Evolutionary conservation across 2,113 vertebrate species (phyloP).

Genomic region (Urocynchramus pylzowi): DNA sequence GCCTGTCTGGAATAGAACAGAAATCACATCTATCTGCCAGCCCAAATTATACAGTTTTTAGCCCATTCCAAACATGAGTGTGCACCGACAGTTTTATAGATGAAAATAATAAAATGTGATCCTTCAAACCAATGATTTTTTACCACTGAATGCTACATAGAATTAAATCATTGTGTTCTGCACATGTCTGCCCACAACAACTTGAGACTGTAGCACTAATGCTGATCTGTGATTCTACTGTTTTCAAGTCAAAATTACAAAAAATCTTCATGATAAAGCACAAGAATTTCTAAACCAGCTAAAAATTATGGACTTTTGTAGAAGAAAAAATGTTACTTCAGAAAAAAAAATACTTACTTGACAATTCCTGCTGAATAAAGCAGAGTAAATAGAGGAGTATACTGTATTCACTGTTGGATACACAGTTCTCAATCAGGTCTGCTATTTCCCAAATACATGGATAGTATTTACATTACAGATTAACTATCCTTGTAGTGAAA

Average conservation of each 20-base stretch:
- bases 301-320: not conserved
- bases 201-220: not conserved
- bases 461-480: not conserved
- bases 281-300: not conserved
- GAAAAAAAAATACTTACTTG: not conserved
- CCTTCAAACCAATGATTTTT: not conserved
- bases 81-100: not conserved
- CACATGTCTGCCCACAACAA: not conserved
- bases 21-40: not conserved
- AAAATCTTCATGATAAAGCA: not conserved
- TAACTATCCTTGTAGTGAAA: not conserved
- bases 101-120: not conserved
- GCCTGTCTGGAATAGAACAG: not conserved
- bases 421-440: not conserved
- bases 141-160: not conserved
- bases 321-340: not conserved
- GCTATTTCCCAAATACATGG: not conserved
- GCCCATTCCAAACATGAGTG: not conserved
- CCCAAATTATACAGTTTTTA: not conserved
- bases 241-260: not conserved
- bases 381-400: not conserved
- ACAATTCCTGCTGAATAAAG: not conserved
- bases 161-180: not conserved
- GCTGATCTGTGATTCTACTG: not conserved
- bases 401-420: not conserved